Evolutionary conservation across 2,888 invertebrate genomes (phyloP), one percentile per base, ranked within the genome.

Genomic region (Eristalis intricaria): DNA sequence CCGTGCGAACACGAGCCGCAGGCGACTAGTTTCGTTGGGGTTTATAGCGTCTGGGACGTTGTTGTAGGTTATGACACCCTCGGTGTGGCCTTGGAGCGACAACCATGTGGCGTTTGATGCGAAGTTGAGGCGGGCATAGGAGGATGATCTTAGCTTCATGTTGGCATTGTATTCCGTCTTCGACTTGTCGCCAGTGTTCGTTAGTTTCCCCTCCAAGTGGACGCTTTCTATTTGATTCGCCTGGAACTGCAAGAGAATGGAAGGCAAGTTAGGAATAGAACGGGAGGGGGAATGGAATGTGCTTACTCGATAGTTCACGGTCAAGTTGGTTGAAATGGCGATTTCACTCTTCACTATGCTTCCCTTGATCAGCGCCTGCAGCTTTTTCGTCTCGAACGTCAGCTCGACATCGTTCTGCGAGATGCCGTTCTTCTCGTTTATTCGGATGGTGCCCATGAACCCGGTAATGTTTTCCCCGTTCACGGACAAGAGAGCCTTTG

Each of bases 381-480:
- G 93, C 88, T 96, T 95, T 90, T 96, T 97, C 0, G 97, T 97
- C 93, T 96, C 95, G 90, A 97, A 97, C 68, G 95, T 95, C 11
- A 96, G 92, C 84, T 96, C 94, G 10, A 97, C 95, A 89, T 97
- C 96, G 90, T 96, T 96, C 91, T 97, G 97, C 0, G 95, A 95
- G 26, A 97, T 95, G 2, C 96, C 96, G 88, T 94, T 95, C 92
- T 96, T 96, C 58, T 94, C 94, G 13, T 95, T 94, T 84, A 94
- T 94, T 89, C 94, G 94, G 19, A 96, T 92, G 0, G 94, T 93
- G 65, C 96, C 96, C 1, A 91, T 93, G 8, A 97, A 91, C 82
- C 96, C 96, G 0, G 96, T 96, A 0, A 97, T 95, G 69, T 95
- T 94, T 85, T 96, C 96, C 71, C 95, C 95, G 90, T 97, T 96